A percentile compares a stretch with the other conserved stretches of the same genome.
These are phyloP conservation scores for Elymnias hypermnestra DNA, from an alignment of 1,140 invertebrate species.

Conservation along the genomic window DNA sequence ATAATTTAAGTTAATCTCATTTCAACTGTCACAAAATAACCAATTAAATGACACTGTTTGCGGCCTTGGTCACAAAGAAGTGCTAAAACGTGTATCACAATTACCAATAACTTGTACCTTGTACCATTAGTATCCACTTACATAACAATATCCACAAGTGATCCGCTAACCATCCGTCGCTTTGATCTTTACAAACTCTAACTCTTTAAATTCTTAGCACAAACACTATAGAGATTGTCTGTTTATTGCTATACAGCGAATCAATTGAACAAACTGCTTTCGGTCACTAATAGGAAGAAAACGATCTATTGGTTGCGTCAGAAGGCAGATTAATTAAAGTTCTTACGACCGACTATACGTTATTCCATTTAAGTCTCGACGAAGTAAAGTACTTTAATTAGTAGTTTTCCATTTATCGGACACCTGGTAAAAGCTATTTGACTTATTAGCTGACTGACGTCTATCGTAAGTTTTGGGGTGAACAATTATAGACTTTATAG, in stretches of 20 bases:
- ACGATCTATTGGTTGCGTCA: conserved; percentile 55
- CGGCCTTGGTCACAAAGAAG: conserved; percentile 25
- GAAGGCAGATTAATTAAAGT: conserved; percentile 65
- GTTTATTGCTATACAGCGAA: conserved; percentile 57
- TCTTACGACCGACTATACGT: conserved; percentile 45
- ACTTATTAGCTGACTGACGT: conserved; percentile 50
- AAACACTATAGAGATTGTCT: conserved; percentile 42
- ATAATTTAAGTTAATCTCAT: conserved; percentile 37
- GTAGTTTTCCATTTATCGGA: conserved; percentile 67
- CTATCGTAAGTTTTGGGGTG: conserved; percentile 17
- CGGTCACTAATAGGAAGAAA: conserved; percentile 61
- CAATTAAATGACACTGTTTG: conserved; percentile 16
- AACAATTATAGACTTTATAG: conserved; percentile 40
- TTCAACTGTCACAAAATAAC: conserved; percentile 5
- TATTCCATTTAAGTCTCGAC: conserved; percentile 54
- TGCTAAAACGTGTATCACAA: conserved; percentile 56
- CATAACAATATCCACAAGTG: conserved; percentile 47
- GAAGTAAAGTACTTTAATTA: conserved; percentile 66
- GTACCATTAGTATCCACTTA: conserved; percentile 52
- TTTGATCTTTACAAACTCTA: conserved; percentile 63
- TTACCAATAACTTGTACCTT: conserved; percentile 34
- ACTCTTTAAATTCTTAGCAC: conserved; percentile 58
- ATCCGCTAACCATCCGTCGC: conserved; percentile 53
- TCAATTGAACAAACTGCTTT: conserved; percentile 67
- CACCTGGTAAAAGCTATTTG: conserved; percentile 67